Evolutionary conservation across 2,797 vertebrate genomes (phyloP).

Genomic region (Thamnophis elegans): DNA sequence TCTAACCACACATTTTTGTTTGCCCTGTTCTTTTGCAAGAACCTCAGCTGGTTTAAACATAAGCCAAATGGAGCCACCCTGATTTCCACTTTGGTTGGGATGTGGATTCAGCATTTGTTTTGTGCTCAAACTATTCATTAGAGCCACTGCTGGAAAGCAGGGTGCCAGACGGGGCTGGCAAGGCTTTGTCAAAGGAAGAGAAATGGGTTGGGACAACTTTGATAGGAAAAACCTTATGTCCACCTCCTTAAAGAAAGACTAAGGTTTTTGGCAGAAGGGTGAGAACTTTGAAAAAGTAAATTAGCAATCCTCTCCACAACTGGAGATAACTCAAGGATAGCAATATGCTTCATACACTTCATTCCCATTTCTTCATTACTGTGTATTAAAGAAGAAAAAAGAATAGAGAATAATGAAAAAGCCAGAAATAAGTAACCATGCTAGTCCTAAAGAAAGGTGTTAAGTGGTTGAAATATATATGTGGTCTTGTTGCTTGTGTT

Average conservation of each 20-base stretch:
- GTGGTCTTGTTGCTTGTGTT: background rate
- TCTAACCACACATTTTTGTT: background rate
- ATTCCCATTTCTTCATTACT: background rate
- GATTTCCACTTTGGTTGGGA: constrained; percentile 50
- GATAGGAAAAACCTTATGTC: constrained; percentile 23
- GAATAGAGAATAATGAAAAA: background rate
- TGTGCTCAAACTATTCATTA: constrained; percentile 41
- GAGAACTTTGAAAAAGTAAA: constrained; percentile 28
- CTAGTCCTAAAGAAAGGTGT: background rate
- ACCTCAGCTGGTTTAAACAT: constrained; percentile 45
- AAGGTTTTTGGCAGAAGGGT: constrained; percentile 9
- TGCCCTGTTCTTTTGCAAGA: constrained; percentile 33
- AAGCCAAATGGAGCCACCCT: constrained; percentile 35
- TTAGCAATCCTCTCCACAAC: background rate
- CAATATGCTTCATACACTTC: background rate
- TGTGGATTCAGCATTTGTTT: constrained; percentile 63
- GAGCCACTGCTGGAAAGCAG: constrained; percentile 41
- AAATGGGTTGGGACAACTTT: background rate
- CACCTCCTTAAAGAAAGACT: constrained; percentile 10
- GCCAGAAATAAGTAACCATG: background rate
- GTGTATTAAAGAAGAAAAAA: background rate
- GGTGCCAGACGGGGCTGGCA: constrained; percentile 58
- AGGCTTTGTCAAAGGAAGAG: constrained; percentile 54
- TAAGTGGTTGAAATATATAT: background rate
- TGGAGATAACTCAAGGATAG: background rate